These are phyloP conservation scores for Tachyglossus aculeatus DNA, from an alignment of 2,797 vertebrate genomes.

Conservation along the genomic window DNA sequence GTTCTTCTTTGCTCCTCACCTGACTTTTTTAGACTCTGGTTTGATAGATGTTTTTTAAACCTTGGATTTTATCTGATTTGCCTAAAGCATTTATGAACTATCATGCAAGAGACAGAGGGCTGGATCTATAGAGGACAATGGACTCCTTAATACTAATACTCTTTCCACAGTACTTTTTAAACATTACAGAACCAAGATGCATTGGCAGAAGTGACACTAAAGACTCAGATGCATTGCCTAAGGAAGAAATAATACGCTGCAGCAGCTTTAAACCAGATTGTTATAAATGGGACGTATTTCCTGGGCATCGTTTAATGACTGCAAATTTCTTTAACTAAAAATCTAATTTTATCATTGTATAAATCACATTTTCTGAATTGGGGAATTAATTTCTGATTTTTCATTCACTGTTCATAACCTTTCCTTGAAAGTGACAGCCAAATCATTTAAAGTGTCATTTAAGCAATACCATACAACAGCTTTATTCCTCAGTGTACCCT, in stretches of 20 bases:
- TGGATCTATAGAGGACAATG: no score
- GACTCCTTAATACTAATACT: background rate
- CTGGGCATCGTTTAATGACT: conserved; percentile 68
- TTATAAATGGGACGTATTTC: conserved; percentile 71
- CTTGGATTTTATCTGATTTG: no score
- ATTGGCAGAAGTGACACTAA: conserved; percentile 46
- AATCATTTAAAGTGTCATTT: conserved; percentile 62
- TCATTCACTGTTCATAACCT: conserved; percentile 58
- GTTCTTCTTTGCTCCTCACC: no score
- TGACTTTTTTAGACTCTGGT: no score
- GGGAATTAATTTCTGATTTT: conserved; percentile 61
- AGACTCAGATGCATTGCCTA: conserved; percentile 33
- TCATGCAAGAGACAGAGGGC: no score
- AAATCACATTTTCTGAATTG: conserved; percentile 66
- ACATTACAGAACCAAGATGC: conserved; percentile 31
- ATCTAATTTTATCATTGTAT: conserved; percentile 70
- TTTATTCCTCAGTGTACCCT: conserved; percentile 56
- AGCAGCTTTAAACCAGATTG: conserved; percentile 68
- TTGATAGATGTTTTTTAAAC: no score
- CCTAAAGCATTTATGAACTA: no score
- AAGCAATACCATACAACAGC: conserved; percentile 55
- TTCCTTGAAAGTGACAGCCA: conserved; percentile 53
- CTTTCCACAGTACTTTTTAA: background rate
- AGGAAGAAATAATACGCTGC: conserved; percentile 52
- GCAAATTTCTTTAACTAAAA: conserved; percentile 76